Conservation (phyloP, 1,140 invertebrate genomes). For the Portunus trituberculatus region DNA sequence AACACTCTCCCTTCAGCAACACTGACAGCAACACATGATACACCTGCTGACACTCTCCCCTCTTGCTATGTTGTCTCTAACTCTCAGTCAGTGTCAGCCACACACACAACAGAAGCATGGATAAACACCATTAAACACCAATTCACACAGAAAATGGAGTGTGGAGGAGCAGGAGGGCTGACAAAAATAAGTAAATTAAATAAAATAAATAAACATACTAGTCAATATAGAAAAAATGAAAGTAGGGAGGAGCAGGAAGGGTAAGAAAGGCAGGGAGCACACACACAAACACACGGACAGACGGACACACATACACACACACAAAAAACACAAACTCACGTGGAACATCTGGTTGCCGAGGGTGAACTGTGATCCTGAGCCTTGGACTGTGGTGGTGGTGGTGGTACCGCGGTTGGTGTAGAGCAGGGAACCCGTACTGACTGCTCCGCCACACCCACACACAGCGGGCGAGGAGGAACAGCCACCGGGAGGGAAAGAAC, state of each 20-base stretch:
- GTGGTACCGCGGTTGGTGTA: slow-evolving; percentile 59
- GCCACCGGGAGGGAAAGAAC: background rate
- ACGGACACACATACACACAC: background rate
- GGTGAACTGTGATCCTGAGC: slow-evolving; percentile 66
- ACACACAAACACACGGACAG: background rate
- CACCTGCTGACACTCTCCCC: too few relatives aligned
- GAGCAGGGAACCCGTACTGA: slow-evolving; percentile 44
- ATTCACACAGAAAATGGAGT: background rate
- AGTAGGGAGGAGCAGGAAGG: background rate
- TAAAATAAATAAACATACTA: too few relatives aligned
- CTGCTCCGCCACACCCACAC: slow-evolving; percentile 15
- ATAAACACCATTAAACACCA: too few relatives aligned
- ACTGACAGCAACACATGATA: too few relatives aligned
- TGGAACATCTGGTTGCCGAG: slow-evolving; percentile 75
- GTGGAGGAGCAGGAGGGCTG: background rate
- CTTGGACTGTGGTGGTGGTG: slow-evolving; percentile 54
- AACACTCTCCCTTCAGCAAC: too few relatives aligned
- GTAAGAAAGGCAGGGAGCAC: background rate
- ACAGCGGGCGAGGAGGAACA: background rate
- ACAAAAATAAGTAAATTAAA: too few relatives aligned
- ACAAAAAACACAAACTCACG: slow-evolving; percentile 42
- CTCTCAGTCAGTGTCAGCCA: too few relatives aligned
- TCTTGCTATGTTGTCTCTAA: too few relatives aligned
- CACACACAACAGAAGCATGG: too few relatives aligned
- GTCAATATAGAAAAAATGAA: too few relatives aligned